Evolutionary conservation across 2,888 invertebrate genomes (phyloP).

Genomic region (Minunthozetes semirufus): DNA sequence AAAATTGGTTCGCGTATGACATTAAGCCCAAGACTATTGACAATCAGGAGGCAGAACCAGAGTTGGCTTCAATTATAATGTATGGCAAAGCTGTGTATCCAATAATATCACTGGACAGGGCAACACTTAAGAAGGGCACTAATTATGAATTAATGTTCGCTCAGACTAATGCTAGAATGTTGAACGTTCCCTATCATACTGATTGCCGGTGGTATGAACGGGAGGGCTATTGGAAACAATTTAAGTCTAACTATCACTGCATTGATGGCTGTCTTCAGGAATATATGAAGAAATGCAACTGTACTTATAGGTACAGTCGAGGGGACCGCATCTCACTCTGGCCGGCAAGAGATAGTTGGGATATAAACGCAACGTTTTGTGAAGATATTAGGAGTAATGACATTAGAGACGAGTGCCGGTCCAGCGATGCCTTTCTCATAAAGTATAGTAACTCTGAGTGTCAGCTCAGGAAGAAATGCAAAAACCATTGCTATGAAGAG

Average conservation of each 20-base stretch:
- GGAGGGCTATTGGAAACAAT: neutral
- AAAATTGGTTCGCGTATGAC: neutral
- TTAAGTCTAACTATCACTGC: constrained; percentile 7
- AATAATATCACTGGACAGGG: neutral
- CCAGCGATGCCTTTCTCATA: neutral
- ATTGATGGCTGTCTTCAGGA: neutral
- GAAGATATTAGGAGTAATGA: neutral
- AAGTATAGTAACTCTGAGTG: neutral
- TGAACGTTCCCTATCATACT: neutral
- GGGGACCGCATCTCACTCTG: neutral
- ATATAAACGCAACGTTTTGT: neutral
- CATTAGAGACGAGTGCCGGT: neutral
- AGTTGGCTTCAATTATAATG: neutral
- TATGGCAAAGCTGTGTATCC: neutral
- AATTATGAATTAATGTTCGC: neutral
- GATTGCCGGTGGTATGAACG: neutral
- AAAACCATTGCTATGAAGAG: constrained; percentile 6
- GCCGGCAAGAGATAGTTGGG: neutral
- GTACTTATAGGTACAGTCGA: neutral
- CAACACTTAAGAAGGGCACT: neutral
- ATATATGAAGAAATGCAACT: neutral
- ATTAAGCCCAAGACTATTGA: neutral
- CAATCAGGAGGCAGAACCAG: neutral
- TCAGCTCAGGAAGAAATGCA: neutral
- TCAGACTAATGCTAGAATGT: neutral